A percentile compares a stretch with the other conserved stretches of the same genome.
These are phyloP conservation scores for Eurosta solidaginis DNA, from an alignment of 1,140 invertebrate genomes.

Conservation along the genomic window DNA sequence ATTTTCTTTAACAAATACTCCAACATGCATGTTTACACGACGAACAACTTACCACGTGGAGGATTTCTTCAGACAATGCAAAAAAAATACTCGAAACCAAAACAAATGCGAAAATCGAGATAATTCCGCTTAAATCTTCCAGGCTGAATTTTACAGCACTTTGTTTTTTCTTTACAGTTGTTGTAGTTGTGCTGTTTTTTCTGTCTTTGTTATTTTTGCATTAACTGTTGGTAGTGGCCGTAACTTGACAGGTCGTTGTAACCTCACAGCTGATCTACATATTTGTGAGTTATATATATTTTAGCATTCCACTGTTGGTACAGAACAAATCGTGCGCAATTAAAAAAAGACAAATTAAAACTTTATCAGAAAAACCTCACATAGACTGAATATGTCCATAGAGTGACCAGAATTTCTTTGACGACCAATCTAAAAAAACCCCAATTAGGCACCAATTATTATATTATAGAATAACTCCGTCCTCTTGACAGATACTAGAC, in stretches of 20 bases:
- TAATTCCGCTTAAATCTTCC: background rate
- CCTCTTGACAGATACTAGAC: no score
- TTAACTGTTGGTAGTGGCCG: background rate
- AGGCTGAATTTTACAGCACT: background rate
- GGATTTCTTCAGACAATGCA: background rate
- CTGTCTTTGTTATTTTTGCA: background rate
- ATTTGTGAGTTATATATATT: background rate
- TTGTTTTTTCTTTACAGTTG: background rate
- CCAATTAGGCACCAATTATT: no score
- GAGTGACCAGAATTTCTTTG: no score
- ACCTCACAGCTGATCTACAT: constrained; percentile 35
- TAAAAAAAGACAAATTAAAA: background rate
- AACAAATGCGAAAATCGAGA: background rate
- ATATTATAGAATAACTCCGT: no score
- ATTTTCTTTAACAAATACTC: background rate
- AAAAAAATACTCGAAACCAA: background rate
- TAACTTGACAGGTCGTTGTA: constrained; percentile 35
- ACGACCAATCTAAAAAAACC: no score
- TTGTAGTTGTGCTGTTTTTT: background rate
- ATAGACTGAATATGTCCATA: no score
- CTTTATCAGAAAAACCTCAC: background rate
- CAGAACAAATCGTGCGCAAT: background rate
- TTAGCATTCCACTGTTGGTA: background rate
- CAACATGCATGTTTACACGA: background rate
- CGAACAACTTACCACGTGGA: background rate